Conservation (phyloP, 1,140 invertebrate genomes). For the Drosophila dunni region DNA sequence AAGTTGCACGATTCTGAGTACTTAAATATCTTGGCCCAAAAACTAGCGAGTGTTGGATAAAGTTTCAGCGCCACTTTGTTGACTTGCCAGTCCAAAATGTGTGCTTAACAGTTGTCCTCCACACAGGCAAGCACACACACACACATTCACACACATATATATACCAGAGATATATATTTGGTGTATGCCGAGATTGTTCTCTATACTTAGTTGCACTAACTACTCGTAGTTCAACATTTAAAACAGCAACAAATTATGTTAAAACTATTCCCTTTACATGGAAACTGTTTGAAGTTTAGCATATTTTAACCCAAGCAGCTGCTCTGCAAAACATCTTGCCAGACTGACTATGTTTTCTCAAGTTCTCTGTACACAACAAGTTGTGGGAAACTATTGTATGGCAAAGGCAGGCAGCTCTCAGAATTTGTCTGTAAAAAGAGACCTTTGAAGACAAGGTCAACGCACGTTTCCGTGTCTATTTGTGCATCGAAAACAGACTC, state of each 20-base stretch:
- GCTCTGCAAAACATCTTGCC: not conserved
- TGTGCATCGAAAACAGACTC: not conserved
- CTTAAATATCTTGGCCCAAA: slow-evolving; percentile 50
- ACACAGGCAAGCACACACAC: not conserved
- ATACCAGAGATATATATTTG: not conserved
- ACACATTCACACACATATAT: not conserved
- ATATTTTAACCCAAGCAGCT: not conserved
- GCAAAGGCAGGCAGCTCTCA: not conserved
- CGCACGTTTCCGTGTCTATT: not conserved
- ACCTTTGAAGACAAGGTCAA: not conserved
- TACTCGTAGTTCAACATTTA: slow-evolving; percentile 24
- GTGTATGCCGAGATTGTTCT: slow-evolving; percentile 16
- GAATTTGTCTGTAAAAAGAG: too few relatives aligned
- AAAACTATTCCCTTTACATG: slow-evolving; percentile 10
- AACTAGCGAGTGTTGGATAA: slow-evolving; percentile 72
- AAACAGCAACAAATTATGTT: slow-evolving; percentile 24
- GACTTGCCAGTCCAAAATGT: slow-evolving; percentile 72
- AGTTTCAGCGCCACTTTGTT: slow-evolving; percentile 76
- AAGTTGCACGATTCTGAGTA: slow-evolving; percentile 52
- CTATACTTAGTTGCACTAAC: slow-evolving; percentile 33
- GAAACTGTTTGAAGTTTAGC: slow-evolving; percentile 6
- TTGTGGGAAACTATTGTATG: not conserved
- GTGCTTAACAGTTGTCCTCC: slow-evolving; percentile 54
- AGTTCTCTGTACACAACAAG: not conserved
- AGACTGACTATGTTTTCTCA: not conserved